Conservation (phyloP, 2,888 invertebrate genomes). For the Zelleria hepariella region DNA sequence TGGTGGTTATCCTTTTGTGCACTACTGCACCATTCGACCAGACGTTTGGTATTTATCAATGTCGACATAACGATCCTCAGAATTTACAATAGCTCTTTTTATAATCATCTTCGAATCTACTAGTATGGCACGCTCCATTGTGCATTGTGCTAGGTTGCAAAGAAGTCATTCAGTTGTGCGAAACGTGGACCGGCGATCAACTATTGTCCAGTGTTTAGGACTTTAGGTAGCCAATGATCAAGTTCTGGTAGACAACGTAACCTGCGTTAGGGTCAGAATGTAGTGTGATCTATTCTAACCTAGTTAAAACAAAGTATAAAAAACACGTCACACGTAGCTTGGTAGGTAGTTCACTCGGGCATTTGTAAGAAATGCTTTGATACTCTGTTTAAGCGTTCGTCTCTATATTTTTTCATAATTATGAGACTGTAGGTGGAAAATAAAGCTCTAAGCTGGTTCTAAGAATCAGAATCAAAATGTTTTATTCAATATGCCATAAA, state of each 20-base stretch:
- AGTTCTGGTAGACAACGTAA: not conserved
- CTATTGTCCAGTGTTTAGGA: constrained; percentile 22
- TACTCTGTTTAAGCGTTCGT: no score
- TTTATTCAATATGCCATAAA: no score
- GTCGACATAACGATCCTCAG: constrained; percentile 13
- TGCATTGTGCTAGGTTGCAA: constrained; percentile 42
- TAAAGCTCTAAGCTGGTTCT: no score
- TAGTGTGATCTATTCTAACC: not conserved
- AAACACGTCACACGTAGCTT: not conserved
- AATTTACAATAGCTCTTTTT: constrained; percentile 23
- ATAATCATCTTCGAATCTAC: constrained; percentile 15
- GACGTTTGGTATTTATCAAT: not conserved
- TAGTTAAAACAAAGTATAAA: not conserved
- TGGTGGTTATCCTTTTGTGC: not conserved
- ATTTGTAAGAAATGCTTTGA: no score
- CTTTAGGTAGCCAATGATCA: not conserved
- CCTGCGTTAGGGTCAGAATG: not conserved
- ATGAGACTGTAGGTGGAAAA: no score
- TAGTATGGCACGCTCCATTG: constrained; percentile 45
- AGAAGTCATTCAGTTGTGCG: constrained; percentile 52
- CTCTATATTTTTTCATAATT: no score
- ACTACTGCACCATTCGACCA: not conserved
- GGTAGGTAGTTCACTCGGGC: not conserved
- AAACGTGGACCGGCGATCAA: constrained; percentile 26
- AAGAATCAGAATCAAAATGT: no score